Base-by-base conservation (phyloP, 1,140 invertebrate species). In the Drosophila rhopaloa region DNA sequence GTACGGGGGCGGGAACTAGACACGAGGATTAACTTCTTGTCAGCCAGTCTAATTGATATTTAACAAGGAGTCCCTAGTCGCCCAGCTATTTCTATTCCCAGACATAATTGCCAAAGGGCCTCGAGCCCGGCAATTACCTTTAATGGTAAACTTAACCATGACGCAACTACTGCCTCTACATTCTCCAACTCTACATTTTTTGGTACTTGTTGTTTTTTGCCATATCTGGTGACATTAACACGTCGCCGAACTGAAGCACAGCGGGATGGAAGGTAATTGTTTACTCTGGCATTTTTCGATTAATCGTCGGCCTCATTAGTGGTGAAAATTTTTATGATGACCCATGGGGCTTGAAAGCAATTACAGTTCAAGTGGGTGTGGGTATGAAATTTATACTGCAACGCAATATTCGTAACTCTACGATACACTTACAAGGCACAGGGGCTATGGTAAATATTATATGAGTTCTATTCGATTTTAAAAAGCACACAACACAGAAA, bases 251-350 rank as follows among this genome's bases (percentile, higher is more conserved):
- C 65, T 47, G 47, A 78, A 60, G 63, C 38, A 27, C 47, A 60
- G 10, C 32, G 35, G 35, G 24, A 53, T 53, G 38, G 43, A n/a
- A 67, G 29, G 29, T 51, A 35, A 60, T 73, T 82, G 75, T 76
- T 57, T 72, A 37, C 65, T 19, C 58, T 47, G 71, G 78, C 62
- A 66, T 58, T 76, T 73, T 67, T 65, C 71, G 83, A 86, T 86
- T 86, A 86, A 88, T 86, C 76, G 83, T 74, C 47, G 79, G 76
- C 65, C 83, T 86, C 79, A 86, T 86, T 83, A 89, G 84, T 70
- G 83, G 80, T 79, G 80, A 89, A 88, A 83, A 89, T 83, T 79
- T 86, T 83, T 88, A 86, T 86, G 59, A 89, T 65, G 76, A 60
- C 83, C 79, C 63, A 43, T 54, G 79, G 79, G 84, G 70, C 35